Evolutionary conservation across 2,113 vertebrate genomes (phyloP).

Genomic region (Seriola quinqueradiata): DNA sequence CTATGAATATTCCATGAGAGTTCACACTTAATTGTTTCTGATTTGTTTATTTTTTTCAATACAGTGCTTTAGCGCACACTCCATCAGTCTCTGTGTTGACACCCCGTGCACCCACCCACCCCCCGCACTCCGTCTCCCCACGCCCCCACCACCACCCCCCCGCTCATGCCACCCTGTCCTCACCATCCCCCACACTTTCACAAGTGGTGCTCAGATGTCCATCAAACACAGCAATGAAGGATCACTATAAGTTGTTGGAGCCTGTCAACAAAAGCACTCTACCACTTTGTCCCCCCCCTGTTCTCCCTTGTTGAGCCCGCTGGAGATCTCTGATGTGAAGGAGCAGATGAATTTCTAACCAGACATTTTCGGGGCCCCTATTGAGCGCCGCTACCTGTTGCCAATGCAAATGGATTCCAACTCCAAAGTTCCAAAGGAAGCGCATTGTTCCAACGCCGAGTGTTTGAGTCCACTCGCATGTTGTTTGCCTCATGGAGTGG

Average conservation of each 20-base stretch:
- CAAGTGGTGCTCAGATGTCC: slow-evolving; percentile 79
- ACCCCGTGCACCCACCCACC: slow-evolving; percentile 48
- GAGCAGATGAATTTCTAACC: slow-evolving; percentile 64
- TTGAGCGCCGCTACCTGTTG: slow-evolving; percentile 74
- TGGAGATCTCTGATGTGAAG: slow-evolving; percentile 71
- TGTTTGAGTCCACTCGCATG: slow-evolving; percentile 30
- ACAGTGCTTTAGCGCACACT: slow-evolving; percentile 79
- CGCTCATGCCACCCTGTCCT: slow-evolving; percentile 55
- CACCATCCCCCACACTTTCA: slow-evolving; percentile 69
- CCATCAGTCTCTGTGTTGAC: slow-evolving; percentile 75
- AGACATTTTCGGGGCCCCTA: slow-evolving; percentile 39
- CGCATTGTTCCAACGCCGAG: slow-evolving; percentile 38
- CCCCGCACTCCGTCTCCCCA: not conserved
- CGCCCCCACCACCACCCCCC: not conserved
- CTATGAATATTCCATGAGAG: slow-evolving; percentile 87
- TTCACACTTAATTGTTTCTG: slow-evolving; percentile 88
- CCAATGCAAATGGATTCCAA: slow-evolving; percentile 72
- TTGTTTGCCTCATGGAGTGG: slow-evolving; percentile 33
- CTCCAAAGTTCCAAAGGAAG: slow-evolving; percentile 52
- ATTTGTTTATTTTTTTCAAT: slow-evolving; percentile 86
- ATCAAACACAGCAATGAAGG: slow-evolving; percentile 71
- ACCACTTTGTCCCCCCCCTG: slow-evolving; percentile 24
- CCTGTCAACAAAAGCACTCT: slow-evolving; percentile 71
- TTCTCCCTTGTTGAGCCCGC: slow-evolving; percentile 46
- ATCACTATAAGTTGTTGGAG: slow-evolving; percentile 74